Conservation (phyloP, 1,140 invertebrate genomes). For the Prorops nasuta region DNA sequence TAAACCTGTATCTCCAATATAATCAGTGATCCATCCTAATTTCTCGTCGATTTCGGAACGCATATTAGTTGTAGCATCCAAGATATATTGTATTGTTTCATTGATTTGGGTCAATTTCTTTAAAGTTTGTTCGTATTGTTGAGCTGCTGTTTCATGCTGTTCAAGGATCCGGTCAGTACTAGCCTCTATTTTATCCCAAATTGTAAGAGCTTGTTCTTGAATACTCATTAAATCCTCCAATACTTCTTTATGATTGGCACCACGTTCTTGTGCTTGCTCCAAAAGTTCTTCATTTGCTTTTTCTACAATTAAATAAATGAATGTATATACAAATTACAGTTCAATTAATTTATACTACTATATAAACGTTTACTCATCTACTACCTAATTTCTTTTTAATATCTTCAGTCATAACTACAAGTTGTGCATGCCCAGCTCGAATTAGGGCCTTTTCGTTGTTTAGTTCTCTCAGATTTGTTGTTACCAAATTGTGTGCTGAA, state of each 20-base stretch:
- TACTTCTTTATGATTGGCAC: conserved; percentile 59
- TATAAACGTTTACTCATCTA: background rate
- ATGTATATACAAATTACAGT: conserved; percentile 17
- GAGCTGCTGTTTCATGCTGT: conserved; percentile 58
- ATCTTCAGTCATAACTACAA: conserved; percentile 59
- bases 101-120: conserved; percentile 65
- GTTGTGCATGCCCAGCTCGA: conserved; percentile 58
- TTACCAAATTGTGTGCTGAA: conserved; percentile 55
- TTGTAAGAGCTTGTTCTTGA: conserved; percentile 56
- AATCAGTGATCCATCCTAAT: conserved; percentile 60
- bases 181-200: conserved; percentile 59
- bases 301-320: conserved; percentile 48
- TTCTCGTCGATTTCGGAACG: conserved; percentile 56
- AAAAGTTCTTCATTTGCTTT: conserved; percentile 55
- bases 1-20: conserved; percentile 59
- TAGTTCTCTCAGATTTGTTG: conserved; percentile 60
- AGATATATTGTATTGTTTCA: conserved; percentile 58
- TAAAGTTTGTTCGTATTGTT: conserved; percentile 60
- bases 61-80: conserved; percentile 57
- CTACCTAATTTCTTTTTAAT: conserved; percentile 61
- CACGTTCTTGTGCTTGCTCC: conserved; percentile 51
- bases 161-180: conserved; percentile 56
- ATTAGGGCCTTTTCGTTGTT: conserved; percentile 64
- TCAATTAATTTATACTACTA: too few species aligned
- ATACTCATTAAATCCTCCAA: conserved; percentile 60